phyloP scores from a whole-genome alignment of 2,888 invertebrate species.

The Adelphocoris suturalis region DNA sequence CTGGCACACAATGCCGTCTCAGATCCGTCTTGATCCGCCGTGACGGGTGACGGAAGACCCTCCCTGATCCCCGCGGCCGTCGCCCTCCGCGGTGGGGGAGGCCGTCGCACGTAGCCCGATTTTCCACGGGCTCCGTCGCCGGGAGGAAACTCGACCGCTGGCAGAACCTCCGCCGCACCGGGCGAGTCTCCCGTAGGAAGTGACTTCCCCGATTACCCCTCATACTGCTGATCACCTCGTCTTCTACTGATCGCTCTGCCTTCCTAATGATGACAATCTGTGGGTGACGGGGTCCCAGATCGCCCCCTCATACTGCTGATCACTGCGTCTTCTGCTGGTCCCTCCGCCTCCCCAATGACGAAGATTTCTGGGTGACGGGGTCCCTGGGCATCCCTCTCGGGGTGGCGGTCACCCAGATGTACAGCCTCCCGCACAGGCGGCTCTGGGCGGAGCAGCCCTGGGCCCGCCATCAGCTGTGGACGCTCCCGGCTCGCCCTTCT shows the following conservation, averaged over 20 bases:
- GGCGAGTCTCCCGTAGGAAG: neutral
- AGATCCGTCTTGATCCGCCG: constrained; percentile 58
- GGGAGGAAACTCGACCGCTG: neutral
- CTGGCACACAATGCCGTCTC: constrained; percentile 53
- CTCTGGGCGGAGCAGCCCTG: constrained; percentile 72
- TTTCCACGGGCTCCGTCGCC: constrained; percentile 67
- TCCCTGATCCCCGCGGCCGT: neutral
- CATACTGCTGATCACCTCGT: too few species aligned
- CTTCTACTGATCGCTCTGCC: too few species aligned
- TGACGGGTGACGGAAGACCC: constrained; percentile 46
- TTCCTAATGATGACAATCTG: neutral
- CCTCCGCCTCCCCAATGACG: neutral
- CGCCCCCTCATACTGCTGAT: neutral
- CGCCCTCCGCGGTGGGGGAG: constrained; percentile 5
- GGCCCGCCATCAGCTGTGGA: constrained; percentile 71
- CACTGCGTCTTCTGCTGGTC: neutral
- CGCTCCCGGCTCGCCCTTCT: constrained; percentile 59
- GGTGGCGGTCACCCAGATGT: constrained; percentile 33
- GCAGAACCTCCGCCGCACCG: constrained; percentile 20
- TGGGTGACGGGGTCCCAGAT: neutral
- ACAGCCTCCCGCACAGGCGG: constrained; percentile 68
- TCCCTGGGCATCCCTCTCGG: too few species aligned
- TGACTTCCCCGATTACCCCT: neutral
- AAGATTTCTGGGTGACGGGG: neutral
- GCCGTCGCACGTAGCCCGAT: constrained; percentile 65